A percentile compares a stretch with the other conserved stretches of the same genome.
Evolutionary conservation across 2,797 vertebrate species (phyloP).

Genomic region (Peromyscus eremicus): DNA sequence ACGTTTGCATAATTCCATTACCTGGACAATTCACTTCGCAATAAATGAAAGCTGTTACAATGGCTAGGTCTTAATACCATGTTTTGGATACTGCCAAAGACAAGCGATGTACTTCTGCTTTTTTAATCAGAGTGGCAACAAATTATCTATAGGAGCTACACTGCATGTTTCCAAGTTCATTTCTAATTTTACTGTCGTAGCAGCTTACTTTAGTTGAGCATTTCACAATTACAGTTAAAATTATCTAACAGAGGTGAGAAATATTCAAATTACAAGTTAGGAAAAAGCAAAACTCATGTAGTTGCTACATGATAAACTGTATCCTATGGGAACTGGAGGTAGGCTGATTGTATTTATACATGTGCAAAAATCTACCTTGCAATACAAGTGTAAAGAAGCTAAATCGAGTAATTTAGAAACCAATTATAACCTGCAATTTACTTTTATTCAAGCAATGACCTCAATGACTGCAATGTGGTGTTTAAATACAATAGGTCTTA

Average conservation of each 20-base stretch:
- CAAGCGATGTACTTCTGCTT: conserved; percentile 10
- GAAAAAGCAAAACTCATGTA: not conserved
- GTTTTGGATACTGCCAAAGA: conserved; percentile 14
- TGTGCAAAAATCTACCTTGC: conserved; percentile 10
- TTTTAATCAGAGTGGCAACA: not conserved
- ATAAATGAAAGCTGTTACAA: not conserved
- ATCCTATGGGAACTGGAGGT: conserved; percentile 10
- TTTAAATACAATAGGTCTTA: conserved; percentile 33
- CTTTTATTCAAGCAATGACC: conserved; percentile 52
- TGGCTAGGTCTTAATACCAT: not conserved
- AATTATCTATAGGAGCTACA: conserved; percentile 31
- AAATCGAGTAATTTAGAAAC: conserved; percentile 37
- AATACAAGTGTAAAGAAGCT: conserved; percentile 6
- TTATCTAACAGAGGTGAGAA: not conserved
- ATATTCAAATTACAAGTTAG: not conserved
- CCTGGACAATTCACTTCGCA: not conserved
- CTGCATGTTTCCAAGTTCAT: conserved; percentile 53
- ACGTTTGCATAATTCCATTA: not conserved
- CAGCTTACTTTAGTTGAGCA: conserved; percentile 58
- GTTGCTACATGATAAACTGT: not conserved
- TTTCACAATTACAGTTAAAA: conserved; percentile 49
- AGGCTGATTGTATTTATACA: conserved; percentile 56
- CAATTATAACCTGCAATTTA: conserved; percentile 61
- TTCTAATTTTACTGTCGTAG: conserved; percentile 58
- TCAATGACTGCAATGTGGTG: not conserved